Conservation (phyloP, 2,797 vertebrate species). For the Pampus argenteus region DNA sequence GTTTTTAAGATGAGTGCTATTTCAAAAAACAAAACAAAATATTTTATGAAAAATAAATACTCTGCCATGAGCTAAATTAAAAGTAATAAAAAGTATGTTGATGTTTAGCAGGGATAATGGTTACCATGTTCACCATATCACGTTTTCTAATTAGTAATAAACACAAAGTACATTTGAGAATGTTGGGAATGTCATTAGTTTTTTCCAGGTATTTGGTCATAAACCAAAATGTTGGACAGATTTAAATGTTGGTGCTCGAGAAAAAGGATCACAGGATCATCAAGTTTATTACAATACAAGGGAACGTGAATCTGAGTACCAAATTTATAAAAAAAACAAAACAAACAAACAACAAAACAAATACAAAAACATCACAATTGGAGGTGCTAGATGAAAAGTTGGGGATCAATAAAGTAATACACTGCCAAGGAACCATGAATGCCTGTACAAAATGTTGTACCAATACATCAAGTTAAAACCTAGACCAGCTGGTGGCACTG, state of each 20-base stretch:
- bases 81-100: too few relatives aligned
- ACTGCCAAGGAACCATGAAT: background rate
- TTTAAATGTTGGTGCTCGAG: background rate
- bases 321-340: too few relatives aligned
- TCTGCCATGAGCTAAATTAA: too few relatives aligned
- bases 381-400: too few relatives aligned
- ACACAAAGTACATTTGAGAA: background rate
- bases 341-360: too few relatives aligned
- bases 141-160: background rate
- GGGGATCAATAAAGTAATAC: background rate
- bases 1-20: background rate
- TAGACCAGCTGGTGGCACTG: background rate
- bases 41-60: conserved; percentile 7
- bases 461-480: background rate
- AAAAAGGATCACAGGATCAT: background rate
- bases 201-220: background rate
- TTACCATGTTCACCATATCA: background rate
- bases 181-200: background rate
- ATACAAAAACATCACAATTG: too few relatives aligned
- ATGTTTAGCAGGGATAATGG: background rate
- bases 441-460: background rate
- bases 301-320: background rate
- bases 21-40: conserved; percentile 1
- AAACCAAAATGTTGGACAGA: background rate
- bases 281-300: background rate